A percentile compares a stretch with the other conserved stretches of the same genome.
phyloP scores from a whole-genome alignment of 2,888 invertebrate genomes.

The Caenorhabditis virilis region DNA sequence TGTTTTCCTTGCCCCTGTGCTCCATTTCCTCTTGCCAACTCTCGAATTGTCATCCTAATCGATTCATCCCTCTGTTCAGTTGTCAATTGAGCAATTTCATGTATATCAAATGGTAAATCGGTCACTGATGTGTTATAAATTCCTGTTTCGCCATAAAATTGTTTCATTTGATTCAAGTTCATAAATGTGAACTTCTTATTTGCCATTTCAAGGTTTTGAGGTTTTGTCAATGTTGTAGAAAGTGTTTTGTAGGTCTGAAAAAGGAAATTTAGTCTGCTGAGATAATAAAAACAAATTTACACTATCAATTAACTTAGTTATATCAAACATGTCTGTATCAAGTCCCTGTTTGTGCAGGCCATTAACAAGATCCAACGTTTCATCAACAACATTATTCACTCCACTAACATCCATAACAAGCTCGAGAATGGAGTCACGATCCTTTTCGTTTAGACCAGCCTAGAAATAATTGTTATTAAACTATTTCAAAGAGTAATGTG shows the following conservation, averaged over 20 bases:
- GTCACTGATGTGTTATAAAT: conserved; percentile 32
- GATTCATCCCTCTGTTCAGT: conserved; percentile 44
- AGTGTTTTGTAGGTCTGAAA: conserved; percentile 33
- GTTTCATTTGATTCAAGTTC: conserved; percentile 45
- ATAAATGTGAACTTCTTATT: conserved; percentile 51
- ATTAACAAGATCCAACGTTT: conserved; percentile 46
- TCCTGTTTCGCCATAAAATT: conserved; percentile 52
- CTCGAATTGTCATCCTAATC: conserved; percentile 24
- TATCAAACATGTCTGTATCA: conserved; percentile 46
- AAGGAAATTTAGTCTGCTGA: too few relatives aligned
- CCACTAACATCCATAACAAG: conserved; percentile 58
- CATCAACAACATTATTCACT: conserved; percentile 53
- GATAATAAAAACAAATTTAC: too few relatives aligned
- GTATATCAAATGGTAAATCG: conserved; percentile 50
- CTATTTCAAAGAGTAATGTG: not conserved
- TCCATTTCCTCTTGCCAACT: conserved; percentile 27
- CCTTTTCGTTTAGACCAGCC: conserved; percentile 38
- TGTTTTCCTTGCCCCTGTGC: not conserved
- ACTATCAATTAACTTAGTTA: conserved; percentile 38
- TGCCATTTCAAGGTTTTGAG: conserved; percentile 44
- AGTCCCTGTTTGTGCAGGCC: conserved; percentile 37
- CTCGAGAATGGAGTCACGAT: conserved; percentile 47
- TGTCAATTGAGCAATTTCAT: conserved; percentile 39
- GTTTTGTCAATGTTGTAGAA: conserved; percentile 22
- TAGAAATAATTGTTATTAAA: not conserved